Evolutionary conservation across 1,140 invertebrate genomes (phyloP), one percentile per base, ranked within the genome.

Genomic region (Drosophila sp.): DNA sequence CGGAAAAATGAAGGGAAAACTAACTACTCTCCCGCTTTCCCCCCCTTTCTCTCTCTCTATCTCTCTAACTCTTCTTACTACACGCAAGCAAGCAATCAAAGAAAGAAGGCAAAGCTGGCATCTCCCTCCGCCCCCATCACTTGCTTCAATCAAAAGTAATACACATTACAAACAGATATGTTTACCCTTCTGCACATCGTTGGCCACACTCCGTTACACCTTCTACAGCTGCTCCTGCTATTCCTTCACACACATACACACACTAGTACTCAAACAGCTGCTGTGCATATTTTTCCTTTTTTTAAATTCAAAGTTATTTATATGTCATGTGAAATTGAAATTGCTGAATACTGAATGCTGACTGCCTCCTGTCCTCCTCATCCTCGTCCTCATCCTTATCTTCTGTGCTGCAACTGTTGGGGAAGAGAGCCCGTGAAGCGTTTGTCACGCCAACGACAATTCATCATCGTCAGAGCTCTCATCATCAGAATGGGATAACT

Each of bases 271-370:
- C 55, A 65, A 56, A 60, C 74, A 72, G 65, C 57, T 80, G 64
- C 73, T 77, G 63, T 60, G 66, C 65, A 70, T 80, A 82, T 71
- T 75, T 66, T 44, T 68, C 60, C 66, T 80, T 72, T 62, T 67
- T 80, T 72, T 58, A 63, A 86, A 86, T 81, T 86, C 79, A 86
- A 82, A 86, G 82, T 72, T 86, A 86, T 86, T 86, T 86, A 81
- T 82, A 86, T 86, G 66, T 78, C 66, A 70, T 74, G 57, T 54
- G 60, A 82, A 72, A 76, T 86, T 86, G 82, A 73, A 86, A 79
- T 82, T 76, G 77, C 77, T 41, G 58, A 40, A 32, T 72, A 65
- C 17, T 66, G 57, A 63, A 58, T 55, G 55, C 33, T 7, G 55
- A 29, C 33, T 17, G 55, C 29, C 1, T 35, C 10, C 10, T 11